phyloP scores from a whole-genome alignment of 2,888 invertebrate species.

The Conchocele bisecta region DNA sequence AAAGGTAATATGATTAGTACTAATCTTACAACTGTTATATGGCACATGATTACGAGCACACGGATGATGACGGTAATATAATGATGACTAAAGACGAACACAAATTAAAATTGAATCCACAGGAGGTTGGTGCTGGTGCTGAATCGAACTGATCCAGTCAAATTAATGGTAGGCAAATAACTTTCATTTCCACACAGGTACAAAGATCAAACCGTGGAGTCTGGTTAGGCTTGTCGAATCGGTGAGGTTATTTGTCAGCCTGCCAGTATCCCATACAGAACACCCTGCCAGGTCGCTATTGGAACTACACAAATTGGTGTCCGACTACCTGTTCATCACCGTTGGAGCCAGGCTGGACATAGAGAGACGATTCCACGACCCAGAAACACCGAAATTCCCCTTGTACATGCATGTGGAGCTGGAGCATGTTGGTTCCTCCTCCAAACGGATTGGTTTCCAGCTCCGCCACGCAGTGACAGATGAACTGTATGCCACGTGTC shows the following conservation, averaged over 20 bases:
- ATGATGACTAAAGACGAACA: too few relatives aligned
- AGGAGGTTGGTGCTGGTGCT: too few relatives aligned
- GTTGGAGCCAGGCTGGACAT: constrained; percentile 32
- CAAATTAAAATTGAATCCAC: too few relatives aligned
- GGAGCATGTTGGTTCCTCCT: constrained; percentile 36
- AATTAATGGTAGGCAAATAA: too few relatives aligned
- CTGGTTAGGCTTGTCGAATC: constrained; percentile 26
- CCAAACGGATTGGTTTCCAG: constrained; percentile 18
- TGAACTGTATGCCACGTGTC: constrained; percentile 17
- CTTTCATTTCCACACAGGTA: constrained; percentile 10
- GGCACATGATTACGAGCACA: too few relatives aligned
- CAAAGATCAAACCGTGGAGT: constrained; percentile 35
- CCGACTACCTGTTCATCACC: constrained; percentile 24
- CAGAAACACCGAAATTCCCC: constrained; percentile 36
- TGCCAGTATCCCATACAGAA: not conserved
- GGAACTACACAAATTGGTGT: constrained; percentile 20
- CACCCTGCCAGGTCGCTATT: constrained; percentile 24
- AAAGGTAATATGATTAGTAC: too few relatives aligned
- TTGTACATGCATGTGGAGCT: constrained; percentile 23
- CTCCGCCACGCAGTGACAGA: constrained; percentile 14
- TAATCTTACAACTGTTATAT: too few relatives aligned
- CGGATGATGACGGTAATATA: too few relatives aligned
- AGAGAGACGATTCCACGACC: constrained; percentile 16
- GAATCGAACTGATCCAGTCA: too few relatives aligned
- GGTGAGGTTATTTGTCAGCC: constrained; percentile 19